Percentiles rank a stretch among this genome's conserved stretches.
Conservation (phyloP, 2,113 vertebrate species). For the Egretta garzetta region DNA sequence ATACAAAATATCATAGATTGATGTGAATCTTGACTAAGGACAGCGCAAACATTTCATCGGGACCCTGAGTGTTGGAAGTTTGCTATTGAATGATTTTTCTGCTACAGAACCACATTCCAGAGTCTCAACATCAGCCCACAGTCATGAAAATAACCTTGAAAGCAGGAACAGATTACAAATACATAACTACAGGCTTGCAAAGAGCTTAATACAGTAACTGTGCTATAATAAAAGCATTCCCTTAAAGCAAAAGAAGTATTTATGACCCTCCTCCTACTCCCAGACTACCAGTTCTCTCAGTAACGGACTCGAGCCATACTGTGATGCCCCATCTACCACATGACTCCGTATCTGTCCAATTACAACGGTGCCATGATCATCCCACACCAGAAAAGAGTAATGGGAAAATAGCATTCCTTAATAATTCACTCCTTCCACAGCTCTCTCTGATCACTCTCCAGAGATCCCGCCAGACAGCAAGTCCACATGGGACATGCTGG, state of each 20-base stretch:
- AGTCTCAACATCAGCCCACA: not conserved
- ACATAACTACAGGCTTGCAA: not conserved
- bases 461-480: not conserved
- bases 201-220: not conserved
- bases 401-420: not conserved
- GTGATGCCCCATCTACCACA: not conserved
- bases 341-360: not conserved
- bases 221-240: not conserved
- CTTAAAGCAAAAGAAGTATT: not conserved
- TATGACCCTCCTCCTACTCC: fast-evolving
- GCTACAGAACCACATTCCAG: not conserved
- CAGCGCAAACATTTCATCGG: not conserved
- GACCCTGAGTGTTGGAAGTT: not conserved
- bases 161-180: not conserved
- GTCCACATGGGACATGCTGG: not conserved
- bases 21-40: not conserved
- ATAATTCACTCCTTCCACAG: not conserved
- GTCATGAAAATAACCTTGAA: not conserved
- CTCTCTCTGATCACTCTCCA: not conserved
- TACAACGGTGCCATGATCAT: not conserved
- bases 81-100: not conserved
- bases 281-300: not conserved
- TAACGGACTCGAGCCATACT: not conserved
- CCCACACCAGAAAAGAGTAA: not conserved
- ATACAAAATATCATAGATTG: not conserved